Conservation (phyloP, 1,140 invertebrate species). For the Rhizoglyphus robini region DNA sequence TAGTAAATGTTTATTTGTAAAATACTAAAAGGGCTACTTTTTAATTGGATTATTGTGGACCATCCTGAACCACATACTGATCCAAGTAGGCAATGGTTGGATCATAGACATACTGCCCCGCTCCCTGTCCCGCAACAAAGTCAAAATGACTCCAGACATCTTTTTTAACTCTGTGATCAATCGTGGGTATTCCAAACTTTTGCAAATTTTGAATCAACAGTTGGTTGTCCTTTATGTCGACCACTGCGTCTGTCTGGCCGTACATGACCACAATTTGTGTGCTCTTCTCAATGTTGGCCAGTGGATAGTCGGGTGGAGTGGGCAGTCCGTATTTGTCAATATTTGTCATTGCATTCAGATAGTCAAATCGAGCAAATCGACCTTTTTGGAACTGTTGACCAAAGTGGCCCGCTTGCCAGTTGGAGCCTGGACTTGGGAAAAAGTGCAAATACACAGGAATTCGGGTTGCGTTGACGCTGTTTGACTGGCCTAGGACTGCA, state of each 20-base stretch:
- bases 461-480: constrained; percentile 40
- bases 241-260: constrained; percentile 10
- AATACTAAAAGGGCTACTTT: no score
- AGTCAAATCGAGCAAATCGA: constrained; percentile 10
- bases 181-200: constrained; percentile 1
- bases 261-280: neutral
- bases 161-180: constrained; percentile 7
- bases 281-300: constrained; percentile 8
- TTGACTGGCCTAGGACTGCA: constrained; percentile 14
- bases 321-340: neutral
- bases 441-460: constrained; percentile 59
- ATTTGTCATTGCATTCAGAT: neutral
- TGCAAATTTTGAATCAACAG: constrained; percentile 8
- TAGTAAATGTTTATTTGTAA: no score
- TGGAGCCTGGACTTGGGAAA: constrained; percentile 65
- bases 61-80: no score
- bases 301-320: constrained; percentile 18
- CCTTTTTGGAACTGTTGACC: constrained; percentile 30
- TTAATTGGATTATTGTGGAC: no score
- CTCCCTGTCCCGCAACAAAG: constrained; percentile 2
- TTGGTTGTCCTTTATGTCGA: neutral
- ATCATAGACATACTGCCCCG: no score
- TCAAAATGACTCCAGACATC: constrained; percentile 16
- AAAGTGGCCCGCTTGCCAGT: constrained; percentile 51
- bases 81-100: no score